Evolutionary conservation across 1,140 invertebrate species (phyloP).

Genomic region (Zaprionus camerounensis): DNA sequence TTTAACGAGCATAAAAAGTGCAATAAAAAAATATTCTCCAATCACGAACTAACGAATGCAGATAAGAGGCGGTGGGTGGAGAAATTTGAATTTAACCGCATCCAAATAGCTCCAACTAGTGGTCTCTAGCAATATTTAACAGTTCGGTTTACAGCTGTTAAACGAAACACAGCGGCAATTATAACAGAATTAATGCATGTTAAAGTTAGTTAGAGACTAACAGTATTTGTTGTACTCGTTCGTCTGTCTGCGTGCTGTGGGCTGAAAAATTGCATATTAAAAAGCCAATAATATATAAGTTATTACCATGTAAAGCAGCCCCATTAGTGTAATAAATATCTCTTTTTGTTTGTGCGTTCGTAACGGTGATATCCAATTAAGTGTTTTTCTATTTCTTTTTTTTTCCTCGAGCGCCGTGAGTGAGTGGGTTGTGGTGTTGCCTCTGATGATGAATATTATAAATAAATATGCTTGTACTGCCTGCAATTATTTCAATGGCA

Average conservation of each 20-base stretch:
- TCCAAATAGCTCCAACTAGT: not conserved
- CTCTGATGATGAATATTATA: conserved; percentile 43
- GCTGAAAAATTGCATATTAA: conserved; percentile 48
- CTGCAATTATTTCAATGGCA: conserved; percentile 17
- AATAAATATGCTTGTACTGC: conserved; percentile 44
- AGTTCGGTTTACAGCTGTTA: not conserved
- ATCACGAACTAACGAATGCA: not conserved
- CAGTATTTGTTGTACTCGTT: conserved; percentile 19
- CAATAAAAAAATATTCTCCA: not conserved
- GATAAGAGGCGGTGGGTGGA: not conserved
- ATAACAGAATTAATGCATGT: conserved; percentile 7
- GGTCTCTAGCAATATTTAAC: conserved; percentile 1
- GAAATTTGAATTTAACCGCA: not conserved
- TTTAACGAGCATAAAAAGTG: not conserved
- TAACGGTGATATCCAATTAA: conserved; percentile 28
- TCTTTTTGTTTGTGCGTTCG: conserved; percentile 35
- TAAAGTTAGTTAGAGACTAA: conserved; percentile 7
- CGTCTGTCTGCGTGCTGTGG: conserved; percentile 40
- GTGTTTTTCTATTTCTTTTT: conserved; percentile 5
- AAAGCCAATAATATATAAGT: conserved; percentile 53
- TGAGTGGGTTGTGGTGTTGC: conserved; percentile 36
- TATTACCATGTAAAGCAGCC: conserved; percentile 57
- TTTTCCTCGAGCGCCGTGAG: conserved; percentile 40
- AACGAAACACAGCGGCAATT: conserved; percentile 2
- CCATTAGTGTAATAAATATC: conserved; percentile 28